phyloP scores from a whole-genome alignment of 2,888 invertebrate species.

The Cryptosula pallasiana region DNA sequence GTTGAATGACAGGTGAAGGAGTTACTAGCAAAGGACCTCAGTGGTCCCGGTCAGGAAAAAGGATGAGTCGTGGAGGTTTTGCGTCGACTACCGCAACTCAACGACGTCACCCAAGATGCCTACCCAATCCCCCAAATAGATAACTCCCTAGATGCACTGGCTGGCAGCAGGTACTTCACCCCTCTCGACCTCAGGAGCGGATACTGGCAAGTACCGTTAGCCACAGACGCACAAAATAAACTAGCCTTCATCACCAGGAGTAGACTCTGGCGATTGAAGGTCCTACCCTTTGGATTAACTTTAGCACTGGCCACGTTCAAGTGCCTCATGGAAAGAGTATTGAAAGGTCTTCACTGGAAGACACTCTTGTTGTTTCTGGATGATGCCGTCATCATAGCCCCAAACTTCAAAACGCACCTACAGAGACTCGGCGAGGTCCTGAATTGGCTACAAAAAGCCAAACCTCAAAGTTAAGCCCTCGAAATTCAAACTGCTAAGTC shows the following conservation, averaged over 20 bases:
- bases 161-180: not conserved
- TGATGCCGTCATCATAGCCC: too few species aligned
- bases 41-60: not conserved
- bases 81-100: not conserved
- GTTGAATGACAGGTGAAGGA: too few species aligned
- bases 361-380: not conserved
- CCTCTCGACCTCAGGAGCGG: constrained; percentile 23
- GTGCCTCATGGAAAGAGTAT: too few species aligned
- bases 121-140: not conserved
- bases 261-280: not conserved
- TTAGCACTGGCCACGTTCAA: not conserved
- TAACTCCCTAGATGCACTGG: too few species aligned
- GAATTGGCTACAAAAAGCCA: not conserved
- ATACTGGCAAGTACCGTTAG: too few species aligned
- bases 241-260: not conserved
- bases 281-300: not conserved
- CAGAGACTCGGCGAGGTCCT: not conserved
- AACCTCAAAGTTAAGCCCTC: not conserved
- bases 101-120: not conserved
- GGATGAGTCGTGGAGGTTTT: too few species aligned
- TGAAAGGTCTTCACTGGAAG: not conserved
- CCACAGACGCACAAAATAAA: too few species aligned
- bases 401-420: not conserved
- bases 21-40: not conserved
- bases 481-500: not conserved